Evolutionary conservation across 2,113 vertebrate genomes (phyloP).

Genomic region (Tor tambroides): DNA sequence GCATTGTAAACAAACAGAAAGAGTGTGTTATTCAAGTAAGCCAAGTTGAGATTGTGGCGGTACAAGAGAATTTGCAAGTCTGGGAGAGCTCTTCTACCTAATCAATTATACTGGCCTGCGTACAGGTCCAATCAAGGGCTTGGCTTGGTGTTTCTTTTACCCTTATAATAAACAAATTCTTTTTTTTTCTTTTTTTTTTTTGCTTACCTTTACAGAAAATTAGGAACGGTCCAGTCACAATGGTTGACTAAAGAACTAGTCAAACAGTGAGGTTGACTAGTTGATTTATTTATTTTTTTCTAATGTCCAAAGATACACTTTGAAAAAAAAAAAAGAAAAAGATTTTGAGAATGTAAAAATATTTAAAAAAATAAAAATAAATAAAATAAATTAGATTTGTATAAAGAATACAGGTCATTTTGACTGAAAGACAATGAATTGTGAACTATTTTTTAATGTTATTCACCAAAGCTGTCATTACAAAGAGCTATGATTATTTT

Average conservation of each 20-base stretch:
- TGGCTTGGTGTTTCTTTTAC: neutral
- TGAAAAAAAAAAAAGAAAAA: no score
- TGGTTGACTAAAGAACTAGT: neutral
- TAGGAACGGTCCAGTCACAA: neutral
- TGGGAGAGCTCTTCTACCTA: neutral
- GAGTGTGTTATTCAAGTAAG: neutral
- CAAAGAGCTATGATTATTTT: neutral
- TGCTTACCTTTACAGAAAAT: slow-evolving; percentile 5
- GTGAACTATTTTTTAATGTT: neutral
- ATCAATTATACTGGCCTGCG: neutral
- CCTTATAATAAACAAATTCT: no score
- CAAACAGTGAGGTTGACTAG: neutral
- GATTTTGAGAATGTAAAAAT: no score
- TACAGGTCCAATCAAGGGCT: neutral
- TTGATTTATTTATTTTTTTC: no score
- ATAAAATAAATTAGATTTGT: no score
- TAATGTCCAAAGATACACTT: no score
- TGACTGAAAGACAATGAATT: neutral
- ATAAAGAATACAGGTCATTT: no score
- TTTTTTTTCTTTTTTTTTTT: no score
- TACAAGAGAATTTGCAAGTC: neutral
- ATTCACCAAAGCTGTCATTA: neutral
- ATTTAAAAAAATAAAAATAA: neutral
- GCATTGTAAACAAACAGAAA: neutral
- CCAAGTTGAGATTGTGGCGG: neutral